Base-by-base conservation (phyloP, 2,113 vertebrate species). In the Grallaria varia region DNA sequence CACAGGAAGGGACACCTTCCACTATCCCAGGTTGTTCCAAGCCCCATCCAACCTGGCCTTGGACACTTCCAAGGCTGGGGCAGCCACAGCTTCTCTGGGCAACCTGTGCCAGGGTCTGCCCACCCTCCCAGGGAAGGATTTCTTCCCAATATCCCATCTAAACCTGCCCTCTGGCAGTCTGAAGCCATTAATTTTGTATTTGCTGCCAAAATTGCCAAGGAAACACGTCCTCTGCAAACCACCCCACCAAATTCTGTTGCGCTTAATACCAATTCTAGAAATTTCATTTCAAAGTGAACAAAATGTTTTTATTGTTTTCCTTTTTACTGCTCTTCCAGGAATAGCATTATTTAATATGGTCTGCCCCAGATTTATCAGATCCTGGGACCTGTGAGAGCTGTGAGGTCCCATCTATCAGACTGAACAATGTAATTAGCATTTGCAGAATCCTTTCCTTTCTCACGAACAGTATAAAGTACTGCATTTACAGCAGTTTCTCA, bases 331-430 rank as follows among this genome's bases (percentile, higher is more conserved):
- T 63, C 7, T 39, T 63, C 33, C 90, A 73, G 75, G 37, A 82
- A 37, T 0, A 85, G 53, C 44, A 85, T 21, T 9, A 2, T 72
- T 66, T 50, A 22, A 30, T 20, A 2, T 1, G 4, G 13, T 9
- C 77, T 59, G 58, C 8, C 52, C n/a, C 62, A 75, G 10, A 56
- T 75, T 21, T 25, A 25, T 50, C 88, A 87, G 78, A 25, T 42
- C 31, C 40, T 0, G 4, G 30, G 47, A 63, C 27, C 22, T 3
- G 3, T 27, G 2, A 4, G 33, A 47, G 68, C 52, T 5, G 1
- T 3, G 4, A 63, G 58, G 28, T 23, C 39, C 33, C 33, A 21
- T 58, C 33, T 55, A 39, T 58, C 56, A 52, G 73, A 35, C 13
- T 40, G 35, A 45, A 63, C 6, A 9, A 14, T 30, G 49, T 49